These are phyloP conservation scores for Drymonia ruficornis DNA, from an alignment of 2,888 invertebrate genomes.

Conservation along the genomic window DNA sequence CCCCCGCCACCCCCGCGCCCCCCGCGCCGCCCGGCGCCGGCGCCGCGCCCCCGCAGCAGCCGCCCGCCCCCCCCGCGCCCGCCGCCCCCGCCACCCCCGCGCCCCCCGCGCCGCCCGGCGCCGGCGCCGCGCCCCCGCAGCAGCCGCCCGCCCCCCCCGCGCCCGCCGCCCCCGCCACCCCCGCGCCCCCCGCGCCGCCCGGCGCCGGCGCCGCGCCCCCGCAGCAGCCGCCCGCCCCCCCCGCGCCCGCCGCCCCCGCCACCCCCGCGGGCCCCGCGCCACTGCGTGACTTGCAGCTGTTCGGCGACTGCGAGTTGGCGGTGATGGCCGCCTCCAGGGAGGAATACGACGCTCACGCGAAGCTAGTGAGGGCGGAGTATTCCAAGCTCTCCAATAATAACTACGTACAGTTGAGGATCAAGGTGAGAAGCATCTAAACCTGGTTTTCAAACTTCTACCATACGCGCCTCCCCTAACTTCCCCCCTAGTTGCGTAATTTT, in stretches of 20 bases:
- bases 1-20: conserved; percentile 10
- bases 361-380: conserved; percentile 71
- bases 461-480: too few species aligned
- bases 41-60: too few species aligned
- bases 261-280: conserved; percentile 42
- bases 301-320: conserved; percentile 75
- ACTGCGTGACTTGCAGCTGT: conserved; percentile 66
- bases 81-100: conserved; percentile 14
- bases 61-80: conserved; percentile 15
- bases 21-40: not conserved
- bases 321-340: conserved; percentile 66
- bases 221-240: conserved; percentile 15
- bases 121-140: too few species aligned
- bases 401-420: conserved; percentile 68
- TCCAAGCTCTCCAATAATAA: conserved; percentile 54
- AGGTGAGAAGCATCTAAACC: conserved; percentile 38
- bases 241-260: conserved; percentile 6
- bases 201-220: conserved; percentile 5
- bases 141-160: conserved; percentile 19
- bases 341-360: conserved; percentile 71
- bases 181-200: conserved; percentile 6
- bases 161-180: conserved; percentile 14
- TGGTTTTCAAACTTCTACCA: too few species aligned
- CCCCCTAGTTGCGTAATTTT: too few species aligned
- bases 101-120: conserved; percentile 8